Percentiles rank a stretch among this genome's conserved stretches.
Evolutionary conservation across 2,113 vertebrate species (phyloP).

Genomic region (Sebastes schlegelii): DNA sequence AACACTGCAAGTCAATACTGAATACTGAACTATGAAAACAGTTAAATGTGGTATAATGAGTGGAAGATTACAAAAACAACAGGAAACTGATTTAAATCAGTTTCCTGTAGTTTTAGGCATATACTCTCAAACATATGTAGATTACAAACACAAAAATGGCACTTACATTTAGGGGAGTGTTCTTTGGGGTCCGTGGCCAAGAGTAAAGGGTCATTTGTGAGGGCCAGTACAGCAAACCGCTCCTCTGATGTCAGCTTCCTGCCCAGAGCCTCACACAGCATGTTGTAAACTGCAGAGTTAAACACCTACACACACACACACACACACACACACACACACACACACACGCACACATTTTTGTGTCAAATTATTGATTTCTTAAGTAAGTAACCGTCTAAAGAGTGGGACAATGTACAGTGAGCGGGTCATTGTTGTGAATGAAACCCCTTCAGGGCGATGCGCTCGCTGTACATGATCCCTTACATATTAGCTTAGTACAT

Average conservation of each 20-base stretch:
- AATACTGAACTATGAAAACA: not conserved
- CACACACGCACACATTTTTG: not conserved
- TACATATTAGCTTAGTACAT: not conserved
- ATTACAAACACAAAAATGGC: not conserved
- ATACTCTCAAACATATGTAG: not conserved
- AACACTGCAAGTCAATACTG: not conserved
- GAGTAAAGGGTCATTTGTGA: slow-evolving; percentile 78
- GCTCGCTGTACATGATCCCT: too few relatives aligned
- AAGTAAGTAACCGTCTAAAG: too few relatives aligned
- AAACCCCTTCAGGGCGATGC: too few relatives aligned
- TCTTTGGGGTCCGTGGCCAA: slow-evolving; percentile 9
- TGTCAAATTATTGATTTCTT: too few relatives aligned
- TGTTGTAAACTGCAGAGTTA: slow-evolving; percentile 85
- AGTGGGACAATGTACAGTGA: too few relatives aligned
- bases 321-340: slow-evolving; percentile 19
- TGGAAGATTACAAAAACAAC: not conserved
- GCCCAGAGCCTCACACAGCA: slow-evolving; percentile 81
- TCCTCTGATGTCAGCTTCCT: slow-evolving; percentile 77
- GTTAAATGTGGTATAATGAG: not conserved
- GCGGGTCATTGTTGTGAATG: too few relatives aligned
- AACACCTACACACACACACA: slow-evolving; percentile 85
- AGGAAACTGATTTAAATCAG: not conserved
- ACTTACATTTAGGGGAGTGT: slow-evolving; percentile 23
- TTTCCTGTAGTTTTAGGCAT: not conserved
- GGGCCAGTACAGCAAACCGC: slow-evolving; percentile 86